Conservation (phyloP, 2,888 invertebrate species). For the Scaptomyza cyrtandrae region DNA sequence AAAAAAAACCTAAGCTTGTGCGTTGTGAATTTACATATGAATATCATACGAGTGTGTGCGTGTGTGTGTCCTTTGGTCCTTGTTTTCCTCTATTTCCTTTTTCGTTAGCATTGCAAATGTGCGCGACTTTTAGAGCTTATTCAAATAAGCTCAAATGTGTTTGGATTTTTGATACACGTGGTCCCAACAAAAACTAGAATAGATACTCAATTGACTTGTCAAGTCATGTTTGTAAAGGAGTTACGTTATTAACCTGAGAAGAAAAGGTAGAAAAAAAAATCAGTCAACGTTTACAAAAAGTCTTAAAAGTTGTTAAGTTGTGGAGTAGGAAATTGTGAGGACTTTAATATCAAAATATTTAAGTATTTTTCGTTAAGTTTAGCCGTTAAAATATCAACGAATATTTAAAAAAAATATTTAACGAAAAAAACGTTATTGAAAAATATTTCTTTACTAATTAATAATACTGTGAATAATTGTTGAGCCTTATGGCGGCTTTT, state of each 20-base stretch:
- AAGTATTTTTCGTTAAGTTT: no score
- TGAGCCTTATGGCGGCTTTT: background rate
- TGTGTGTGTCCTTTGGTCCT: constrained; percentile 4
- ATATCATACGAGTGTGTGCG: constrained; percentile 28
- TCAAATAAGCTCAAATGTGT: constrained; percentile 66
- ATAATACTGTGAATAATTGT: background rate
- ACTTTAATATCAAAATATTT: no score
- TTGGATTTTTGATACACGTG: constrained; percentile 45
- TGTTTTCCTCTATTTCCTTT: constrained; percentile 14
- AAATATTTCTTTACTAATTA: background rate
- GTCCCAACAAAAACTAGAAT: constrained; percentile 3
- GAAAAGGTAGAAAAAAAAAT: background rate
- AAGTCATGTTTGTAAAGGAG: background rate
- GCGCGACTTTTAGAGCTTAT: constrained; percentile 61
- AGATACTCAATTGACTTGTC: background rate
- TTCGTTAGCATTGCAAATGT: constrained; percentile 67
- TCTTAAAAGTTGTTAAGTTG: no score
- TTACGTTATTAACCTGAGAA: background rate
- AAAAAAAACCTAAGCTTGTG: constrained; percentile 35
- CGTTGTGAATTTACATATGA: constrained; percentile 63
- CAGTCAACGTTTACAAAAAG: no score
- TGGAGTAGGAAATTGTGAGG: no score
- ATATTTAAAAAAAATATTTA: background rate
- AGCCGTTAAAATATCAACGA: background rate
- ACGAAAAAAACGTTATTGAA: background rate